A percentile compares a stretch with the other conserved stretches of the same genome.
Conservation (phyloP, 2,113 vertebrate species). For the Bagarius yarrelli region DNA sequence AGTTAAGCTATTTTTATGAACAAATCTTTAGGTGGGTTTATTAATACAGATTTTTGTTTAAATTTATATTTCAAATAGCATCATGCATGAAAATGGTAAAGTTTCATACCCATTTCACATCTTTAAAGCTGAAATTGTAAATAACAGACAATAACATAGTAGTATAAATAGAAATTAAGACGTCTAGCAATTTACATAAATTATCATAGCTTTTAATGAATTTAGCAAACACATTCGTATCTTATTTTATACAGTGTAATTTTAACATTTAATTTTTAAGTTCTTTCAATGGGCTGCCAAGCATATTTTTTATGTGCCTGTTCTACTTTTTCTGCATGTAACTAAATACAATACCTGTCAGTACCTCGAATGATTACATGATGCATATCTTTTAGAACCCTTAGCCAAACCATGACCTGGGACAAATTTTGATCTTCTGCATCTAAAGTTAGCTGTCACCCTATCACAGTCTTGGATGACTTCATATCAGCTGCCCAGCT, state of each 20-base stretch:
- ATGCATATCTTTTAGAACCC: background rate
- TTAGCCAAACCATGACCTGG: slow-evolving; percentile 43
- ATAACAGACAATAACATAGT: background rate
- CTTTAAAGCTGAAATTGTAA: background rate
- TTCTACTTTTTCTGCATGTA: background rate
- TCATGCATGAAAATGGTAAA: too few species aligned
- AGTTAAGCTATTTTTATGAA: too few species aligned
- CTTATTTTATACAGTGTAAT: background rate
- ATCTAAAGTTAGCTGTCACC: slow-evolving; percentile 68
- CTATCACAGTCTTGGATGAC: slow-evolving; percentile 55
- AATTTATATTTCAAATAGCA: too few species aligned
- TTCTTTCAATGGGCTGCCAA: too few species aligned
- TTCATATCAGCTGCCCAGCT: slow-evolving; percentile 51
- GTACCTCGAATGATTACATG: background rate
- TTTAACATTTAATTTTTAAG: background rate
- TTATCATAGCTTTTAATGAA: background rate
- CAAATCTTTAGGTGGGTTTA: too few species aligned
- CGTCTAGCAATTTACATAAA: background rate
- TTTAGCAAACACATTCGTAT: background rate
- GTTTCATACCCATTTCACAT: too few species aligned
- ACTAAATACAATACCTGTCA: background rate
- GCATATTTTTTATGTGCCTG: background rate
- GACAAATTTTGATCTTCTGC: slow-evolving; percentile 62
- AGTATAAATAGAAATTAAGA: too few species aligned
- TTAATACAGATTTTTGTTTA: too few species aligned